Evolutionary conservation across 2,888 invertebrate species (phyloP), one percentile per base, ranked within the genome.

Genomic region (Acronicta aceris): DNA sequence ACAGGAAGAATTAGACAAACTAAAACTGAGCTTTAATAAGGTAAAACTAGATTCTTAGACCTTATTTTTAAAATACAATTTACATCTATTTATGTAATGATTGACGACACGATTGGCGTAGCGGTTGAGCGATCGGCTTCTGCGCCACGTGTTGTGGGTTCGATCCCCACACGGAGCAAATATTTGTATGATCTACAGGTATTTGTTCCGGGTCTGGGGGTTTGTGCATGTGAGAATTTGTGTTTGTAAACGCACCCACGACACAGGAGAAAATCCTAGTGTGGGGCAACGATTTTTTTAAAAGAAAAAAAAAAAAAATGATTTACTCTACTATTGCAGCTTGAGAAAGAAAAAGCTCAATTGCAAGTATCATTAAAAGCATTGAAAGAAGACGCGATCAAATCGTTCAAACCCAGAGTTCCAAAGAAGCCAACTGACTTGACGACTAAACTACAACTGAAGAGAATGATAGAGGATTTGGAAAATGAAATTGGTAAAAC

Each of bases 391-490:
- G 96, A 96, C 64, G 95, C 96, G 1, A 93, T 96, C n/a, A 95
- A 95, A 74, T 95, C 96, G 33, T 95, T 97, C 76, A 97, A 96
- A 74, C 95, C 96, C 25, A 95, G 97, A 75, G 95, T 95, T n/a
- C 96, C 97, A 5, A 97, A 97, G 82, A 97, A 96, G 81, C 95
- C 96, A 9, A 96, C 96, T 8, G 97, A 97, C 81, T 89, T 96
- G 52, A 96, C 96, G 30, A 96, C 97, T 1, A 97, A 97, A 89
- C 84, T 96, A 49, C 96, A 97, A 88, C 90, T 98, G 80, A 97
- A 97, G 78, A 97, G 96, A 81, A 97, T 98, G 96, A 96, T 98
- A 2, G 97, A 97, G 61, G 98, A 98, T 71, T 93, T 98, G 75
- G 98, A 98, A 90, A 97, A 96, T 82, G 98, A 99, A 95, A 97